Conservation (phyloP, 2,113 vertebrate genomes). For the Eulacestoma nigropectus region DNA sequence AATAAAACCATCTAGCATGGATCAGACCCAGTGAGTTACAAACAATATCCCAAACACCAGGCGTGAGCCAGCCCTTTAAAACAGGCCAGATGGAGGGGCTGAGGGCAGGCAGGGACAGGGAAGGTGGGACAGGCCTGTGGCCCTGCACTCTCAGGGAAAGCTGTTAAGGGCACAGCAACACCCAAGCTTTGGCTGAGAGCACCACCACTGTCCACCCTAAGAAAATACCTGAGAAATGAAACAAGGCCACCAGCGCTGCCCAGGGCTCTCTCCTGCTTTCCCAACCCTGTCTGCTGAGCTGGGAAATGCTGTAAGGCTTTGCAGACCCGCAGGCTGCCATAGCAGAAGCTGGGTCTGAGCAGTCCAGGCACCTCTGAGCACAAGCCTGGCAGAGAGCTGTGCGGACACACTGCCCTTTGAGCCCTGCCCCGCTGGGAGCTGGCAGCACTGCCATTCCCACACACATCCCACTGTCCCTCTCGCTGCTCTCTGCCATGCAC, state of each 20-base stretch:
- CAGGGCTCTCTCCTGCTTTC: background rate
- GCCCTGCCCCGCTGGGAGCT: background rate
- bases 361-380: background rate
- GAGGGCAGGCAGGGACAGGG: background rate
- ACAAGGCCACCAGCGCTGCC: background rate
- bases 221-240: background rate
- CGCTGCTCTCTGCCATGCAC: background rate
- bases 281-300: fast-evolving
- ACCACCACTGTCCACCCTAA: background rate
- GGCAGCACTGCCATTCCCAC: background rate
- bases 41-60: background rate
- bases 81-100: background rate
- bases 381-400: background rate
- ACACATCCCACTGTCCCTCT: background rate
- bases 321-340: background rate
- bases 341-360: background rate
- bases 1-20: constrained; percentile 12
- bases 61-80: background rate
- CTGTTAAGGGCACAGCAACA: background rate
- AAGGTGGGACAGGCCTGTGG: background rate
- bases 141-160: background rate
- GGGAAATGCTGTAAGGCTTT: background rate
- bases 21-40: background rate
- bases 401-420: background rate
- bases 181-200: background rate